phyloP scores from a whole-genome alignment of 2,797 vertebrate genomes.

The Jordanella pulchra region DNA sequence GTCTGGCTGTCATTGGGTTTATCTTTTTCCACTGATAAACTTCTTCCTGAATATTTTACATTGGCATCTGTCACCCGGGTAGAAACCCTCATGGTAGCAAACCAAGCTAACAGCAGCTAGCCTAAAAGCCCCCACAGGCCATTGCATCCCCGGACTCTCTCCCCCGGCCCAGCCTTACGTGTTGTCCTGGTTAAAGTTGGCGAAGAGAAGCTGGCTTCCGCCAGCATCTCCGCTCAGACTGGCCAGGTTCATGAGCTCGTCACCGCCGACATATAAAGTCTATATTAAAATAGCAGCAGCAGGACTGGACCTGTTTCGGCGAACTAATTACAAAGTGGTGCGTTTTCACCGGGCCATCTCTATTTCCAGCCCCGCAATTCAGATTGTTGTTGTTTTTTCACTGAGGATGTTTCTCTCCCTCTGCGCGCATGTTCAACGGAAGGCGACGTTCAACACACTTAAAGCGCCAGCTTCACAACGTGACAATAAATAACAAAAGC shows the following conservation, averaged over 20 bases:
- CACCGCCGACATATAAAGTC: constrained; percentile 70
- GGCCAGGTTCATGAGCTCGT: constrained; percentile 92
- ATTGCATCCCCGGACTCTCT: constrained; percentile 26
- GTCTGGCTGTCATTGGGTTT: not conserved
- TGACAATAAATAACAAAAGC: not conserved
- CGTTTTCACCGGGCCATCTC: constrained; percentile 59
- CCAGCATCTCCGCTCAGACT: constrained; percentile 95
- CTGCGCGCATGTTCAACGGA: constrained; percentile 66
- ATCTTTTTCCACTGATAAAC: not conserved
- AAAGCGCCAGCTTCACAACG: constrained; percentile 60
- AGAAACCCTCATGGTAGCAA: constrained; percentile 4
- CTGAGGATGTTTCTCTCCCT: constrained; percentile 46
- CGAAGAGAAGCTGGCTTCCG: constrained; percentile 96
- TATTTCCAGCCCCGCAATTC: constrained; percentile 44
- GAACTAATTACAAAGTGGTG: constrained; percentile 16
- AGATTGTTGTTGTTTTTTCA: constrained; percentile 82
- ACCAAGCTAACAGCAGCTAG: constrained; percentile 24
- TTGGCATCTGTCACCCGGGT: not conserved
- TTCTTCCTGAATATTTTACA: not conserved
- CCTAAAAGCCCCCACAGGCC: constrained; percentile 53
- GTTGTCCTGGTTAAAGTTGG: constrained; percentile 99
- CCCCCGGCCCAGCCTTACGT: constrained; percentile 87
- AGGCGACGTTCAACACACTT: constrained; percentile 49
- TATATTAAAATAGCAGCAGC: constrained; percentile 47
- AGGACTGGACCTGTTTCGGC: constrained; percentile 19